Percentiles rank a stretch among this genome's conserved stretches.
Conservation (phyloP, 2,113 vertebrate species). For the Leptobrachium leishanense region DNA sequence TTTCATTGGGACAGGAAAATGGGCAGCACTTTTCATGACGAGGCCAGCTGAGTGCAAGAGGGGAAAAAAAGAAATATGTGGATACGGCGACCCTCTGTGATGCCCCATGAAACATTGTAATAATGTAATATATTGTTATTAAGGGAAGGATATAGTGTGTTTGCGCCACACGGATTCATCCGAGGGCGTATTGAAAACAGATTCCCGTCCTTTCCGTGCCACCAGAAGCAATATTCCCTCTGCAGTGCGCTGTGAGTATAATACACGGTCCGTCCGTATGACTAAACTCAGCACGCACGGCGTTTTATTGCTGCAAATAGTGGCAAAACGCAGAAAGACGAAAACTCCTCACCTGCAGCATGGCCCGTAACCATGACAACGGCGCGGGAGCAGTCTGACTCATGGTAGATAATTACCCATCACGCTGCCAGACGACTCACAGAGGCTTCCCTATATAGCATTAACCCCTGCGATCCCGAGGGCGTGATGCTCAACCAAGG, state of each 20-base stretch:
- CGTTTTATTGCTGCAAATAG: constrained; percentile 39
- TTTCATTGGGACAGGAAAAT: too few relatives aligned
- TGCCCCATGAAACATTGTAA: too few relatives aligned
- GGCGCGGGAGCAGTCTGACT: constrained; percentile 33
- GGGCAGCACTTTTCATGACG: too few relatives aligned
- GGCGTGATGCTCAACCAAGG: not conserved
- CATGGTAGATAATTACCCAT: constrained; percentile 44
- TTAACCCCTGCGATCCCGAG: constrained; percentile 27
- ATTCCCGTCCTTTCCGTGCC: not conserved
- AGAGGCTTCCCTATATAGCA: constrained; percentile 35
- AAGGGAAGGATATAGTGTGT: too few relatives aligned
- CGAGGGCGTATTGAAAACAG: not conserved
- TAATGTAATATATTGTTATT: too few relatives aligned
- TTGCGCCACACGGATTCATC: too few relatives aligned
- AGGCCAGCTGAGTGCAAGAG: too few relatives aligned
- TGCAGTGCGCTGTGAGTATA: constrained; percentile 4
- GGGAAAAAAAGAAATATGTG: too few relatives aligned
- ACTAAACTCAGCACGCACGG: constrained; percentile 31
- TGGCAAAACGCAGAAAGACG: constrained; percentile 20
- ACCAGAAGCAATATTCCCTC: not conserved
- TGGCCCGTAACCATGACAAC: constrained; percentile 41
- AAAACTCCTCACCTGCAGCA: constrained; percentile 41
- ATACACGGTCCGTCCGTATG: constrained; percentile 13
- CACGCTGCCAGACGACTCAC: constrained; percentile 34
- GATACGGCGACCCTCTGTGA: too few relatives aligned